Base-by-base conservation (phyloP, 2,797 vertebrate species). In the Pelodytes ibericus region DNA sequence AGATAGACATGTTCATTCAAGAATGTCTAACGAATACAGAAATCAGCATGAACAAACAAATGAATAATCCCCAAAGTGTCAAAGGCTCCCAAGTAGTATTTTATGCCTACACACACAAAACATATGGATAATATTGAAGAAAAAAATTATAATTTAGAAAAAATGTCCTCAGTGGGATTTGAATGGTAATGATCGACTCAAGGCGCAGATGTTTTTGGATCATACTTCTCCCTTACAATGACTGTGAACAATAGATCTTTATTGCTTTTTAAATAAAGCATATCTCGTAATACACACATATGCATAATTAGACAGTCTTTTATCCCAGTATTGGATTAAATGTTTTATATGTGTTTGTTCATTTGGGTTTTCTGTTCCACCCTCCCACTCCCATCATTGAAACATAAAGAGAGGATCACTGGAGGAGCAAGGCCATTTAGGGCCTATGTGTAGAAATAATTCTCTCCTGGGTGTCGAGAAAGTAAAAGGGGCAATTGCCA, bases 1-100 rank as follows among this genome's bases (percentile, higher is more conserved):
- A 63, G 59, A 64, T 44, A 71, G 47, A 76, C 58, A 75, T 39
- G 44, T 56, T 33, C 59, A 70, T 76, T 62, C 61, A 70, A 57
- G 47, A 47, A 69, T 69, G 25, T 56, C 47, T 56, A 53, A 66
- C 60, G 16, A 69, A 62, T 11, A 15, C 62, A 33, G 27, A 59
- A 59, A 75, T 36, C 25, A 10, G 7, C 29, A 49, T 18, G 64
- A 62, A 59, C 60, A 39, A 47, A 18, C 26, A 58, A 47, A 22
- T 8, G 27, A 58, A 60, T 39, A 68, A 59, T 68, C 63, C 64
- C 20, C 18, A 30, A 33, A 60, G 39, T 26, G 66, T 49, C 39
- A 49, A 39, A 60, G 47, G 56, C 64, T 44, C 1, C 9, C 33
- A 47, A 10, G 13, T 36, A 26, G 11, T 56, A 41, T 56, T 65